Evolutionary conservation across 2,888 invertebrate genomes (phyloP), one percentile per base, ranked within the genome.

Genomic region (Zhuqinia jingwanae): DNA sequence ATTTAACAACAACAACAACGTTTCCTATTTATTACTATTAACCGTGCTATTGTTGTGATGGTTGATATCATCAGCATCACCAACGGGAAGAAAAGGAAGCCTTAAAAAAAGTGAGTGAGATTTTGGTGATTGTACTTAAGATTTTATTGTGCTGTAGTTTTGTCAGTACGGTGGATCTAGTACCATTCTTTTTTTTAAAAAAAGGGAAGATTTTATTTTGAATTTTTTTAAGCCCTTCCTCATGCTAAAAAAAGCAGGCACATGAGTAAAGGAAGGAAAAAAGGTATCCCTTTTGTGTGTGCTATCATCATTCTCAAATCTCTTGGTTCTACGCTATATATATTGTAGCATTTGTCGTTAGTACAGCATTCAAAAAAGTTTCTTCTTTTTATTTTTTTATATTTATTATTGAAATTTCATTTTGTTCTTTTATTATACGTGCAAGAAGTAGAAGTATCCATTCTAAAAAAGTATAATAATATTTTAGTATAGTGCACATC

Each of bases 181-280:
- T 56, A 17, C n/a, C 1, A 58, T 50, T 65, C 53, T n/a, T n/a
- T n/a, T n/a, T n/a, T n/a, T n/a, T n/a, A n/a, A 56, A 60, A 81
- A 73, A 68, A 70, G 68, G 63, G 56, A 80, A 80, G 80, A 68
- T 80, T 80, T 65, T 30, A 73, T 53, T 53, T 36, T 53, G 27
- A 42, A 25, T 22, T 36, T 17, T 50, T 63, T 78, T 63, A 78
- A 81, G 22, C 81, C 77, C 83, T 83, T 83, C 77, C 83, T 83
- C 77, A 83, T 83, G 77, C n/a, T n/a, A n/a, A 56, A 45, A 73
- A 73, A 58, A 50, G 22, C 70, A 83, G 65, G 68, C 65, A 47
- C 77, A 83, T 68, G 77, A 76, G 63, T 63, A 76, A 42, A 63
- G 76, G 82, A 83, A 53, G 53, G 17, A 70, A 80, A n/a, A 8